These are phyloP conservation scores for Rugalucina vietnamica DNA, from an alignment of 2,888 invertebrate species.

Conservation along the genomic window DNA sequence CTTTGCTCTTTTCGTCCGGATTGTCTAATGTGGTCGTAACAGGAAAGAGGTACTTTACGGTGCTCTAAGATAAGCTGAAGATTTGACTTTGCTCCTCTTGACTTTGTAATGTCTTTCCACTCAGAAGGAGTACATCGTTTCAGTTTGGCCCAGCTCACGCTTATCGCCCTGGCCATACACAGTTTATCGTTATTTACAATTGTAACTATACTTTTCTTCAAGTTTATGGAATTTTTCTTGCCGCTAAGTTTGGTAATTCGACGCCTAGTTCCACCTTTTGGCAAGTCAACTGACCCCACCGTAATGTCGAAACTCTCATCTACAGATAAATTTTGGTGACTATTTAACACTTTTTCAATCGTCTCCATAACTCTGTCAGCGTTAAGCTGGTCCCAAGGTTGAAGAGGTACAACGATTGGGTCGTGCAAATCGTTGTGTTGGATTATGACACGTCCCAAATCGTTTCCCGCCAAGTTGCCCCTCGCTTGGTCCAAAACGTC, in stretches of 20 bases:
- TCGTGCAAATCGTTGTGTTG: slow-evolving; percentile 39
- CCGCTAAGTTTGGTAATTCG: slow-evolving; percentile 27
- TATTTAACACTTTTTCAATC: slow-evolving; percentile 41
- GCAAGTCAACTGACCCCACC: slow-evolving; percentile 34
- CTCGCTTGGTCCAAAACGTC: slow-evolving; percentile 34
- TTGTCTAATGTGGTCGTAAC: too few species aligned
- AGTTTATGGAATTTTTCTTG: slow-evolving; percentile 15
- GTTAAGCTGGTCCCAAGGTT: slow-evolving; percentile 40
- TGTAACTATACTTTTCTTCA: slow-evolving; percentile 35
- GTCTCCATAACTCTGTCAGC: slow-evolving; percentile 34
- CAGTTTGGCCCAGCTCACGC: slow-evolving; percentile 36
- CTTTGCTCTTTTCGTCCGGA: slow-evolving; percentile 10
- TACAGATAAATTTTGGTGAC: slow-evolving; percentile 27
- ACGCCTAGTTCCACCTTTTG: slow-evolving; percentile 26
- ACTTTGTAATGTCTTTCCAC: slow-evolving; percentile 35
- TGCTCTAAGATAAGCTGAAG: slow-evolving; percentile 27
- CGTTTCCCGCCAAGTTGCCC: slow-evolving; percentile 34
- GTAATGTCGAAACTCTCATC: slow-evolving; percentile 29
- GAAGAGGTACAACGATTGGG: slow-evolving; percentile 45
- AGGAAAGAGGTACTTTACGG: slow-evolving; percentile 20
- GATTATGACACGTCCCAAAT: slow-evolving; percentile 38
- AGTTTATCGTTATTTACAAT: slow-evolving; percentile 32
- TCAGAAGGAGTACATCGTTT: slow-evolving; percentile 32
- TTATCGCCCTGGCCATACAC: slow-evolving; percentile 28
- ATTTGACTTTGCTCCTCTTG: slow-evolving; percentile 34